Evolutionary conservation across 2,113 vertebrate species (phyloP), one percentile per base, ranked within the genome.

Genomic region (Sigmodon hispidus): DNA sequence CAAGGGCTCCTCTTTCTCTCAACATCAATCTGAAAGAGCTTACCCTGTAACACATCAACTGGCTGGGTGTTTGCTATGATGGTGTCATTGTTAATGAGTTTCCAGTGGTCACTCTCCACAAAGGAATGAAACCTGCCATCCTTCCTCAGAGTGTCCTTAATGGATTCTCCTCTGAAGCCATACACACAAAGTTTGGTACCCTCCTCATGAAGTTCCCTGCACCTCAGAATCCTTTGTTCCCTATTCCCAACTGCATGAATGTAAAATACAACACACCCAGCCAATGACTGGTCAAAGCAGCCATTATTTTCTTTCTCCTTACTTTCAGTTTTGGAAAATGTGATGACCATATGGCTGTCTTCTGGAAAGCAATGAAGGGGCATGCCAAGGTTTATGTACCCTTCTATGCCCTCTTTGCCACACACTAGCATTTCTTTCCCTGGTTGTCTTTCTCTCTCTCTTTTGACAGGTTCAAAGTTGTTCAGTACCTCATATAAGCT

Each of bases 141-240:
- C 4, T 92, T 87, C n/a, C 85, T 95, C 52, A 97, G 1, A 7
- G 96, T 94, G 0, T 90, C 80, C 70, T 75, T 96, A 45, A 97
- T 61, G 19, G 85, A 96, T 83, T 98, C 97, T 76, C 88, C 97
- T 95, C 95, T 87, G 13, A 94, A 95, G 31, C 94, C 96, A 65
- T 52, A 97, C 34, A 98, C 40, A 0, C 97, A 97, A 61, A 97
- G 67, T 70, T 31, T 73, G 69, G 0, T 45, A 0, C 69, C 52
- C 13, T 91, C 16, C 19, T 94, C 21, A 50, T 65, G 34, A 92
- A 98, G 75, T 0, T 17, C 0, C 1, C 7, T 0, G 0, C 29
- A 4, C 13, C 88, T 94, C 9, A 97, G 36, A 48, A 97, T 90
- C 1, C 0, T 81, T 65, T 52, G 77, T 24, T 0, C 50, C 7